Conservation (phyloP, 2,113 vertebrate genomes). For the Tragelaphus buxtoni region DNA sequence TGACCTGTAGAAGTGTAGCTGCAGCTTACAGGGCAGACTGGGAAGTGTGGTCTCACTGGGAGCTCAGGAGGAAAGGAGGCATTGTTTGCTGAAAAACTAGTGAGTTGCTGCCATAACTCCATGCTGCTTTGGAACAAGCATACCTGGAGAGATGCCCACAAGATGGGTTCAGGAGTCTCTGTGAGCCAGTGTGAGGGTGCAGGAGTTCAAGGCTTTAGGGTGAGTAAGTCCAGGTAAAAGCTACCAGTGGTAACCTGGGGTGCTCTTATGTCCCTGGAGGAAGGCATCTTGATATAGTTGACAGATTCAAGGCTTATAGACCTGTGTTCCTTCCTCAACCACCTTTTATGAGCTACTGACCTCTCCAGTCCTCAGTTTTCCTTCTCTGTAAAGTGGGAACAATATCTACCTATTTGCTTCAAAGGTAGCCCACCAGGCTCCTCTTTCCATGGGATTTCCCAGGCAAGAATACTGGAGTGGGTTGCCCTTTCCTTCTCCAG, state of each 20-base stretch:
- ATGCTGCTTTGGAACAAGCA: background rate
- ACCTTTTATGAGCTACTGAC: background rate
- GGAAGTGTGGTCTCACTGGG: background rate
- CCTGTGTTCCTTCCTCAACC: background rate
- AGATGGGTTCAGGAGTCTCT: background rate
- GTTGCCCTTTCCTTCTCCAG: background rate
- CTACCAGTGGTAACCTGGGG: background rate
- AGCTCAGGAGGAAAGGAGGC: background rate
- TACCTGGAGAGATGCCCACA: accelerated
- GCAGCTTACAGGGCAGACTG: background rate
- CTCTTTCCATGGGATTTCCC: background rate
- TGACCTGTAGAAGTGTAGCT: accelerated
- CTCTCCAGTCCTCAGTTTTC: background rate
- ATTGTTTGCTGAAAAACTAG: background rate
- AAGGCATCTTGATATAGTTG: background rate
- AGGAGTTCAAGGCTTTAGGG: background rate
- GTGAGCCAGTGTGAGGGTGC: background rate
- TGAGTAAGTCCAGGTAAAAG: background rate
- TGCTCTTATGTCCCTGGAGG: background rate
- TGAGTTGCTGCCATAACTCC: background rate
- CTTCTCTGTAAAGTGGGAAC: background rate
- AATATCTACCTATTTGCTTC: background rate
- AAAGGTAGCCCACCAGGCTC: background rate
- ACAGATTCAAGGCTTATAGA: background rate
- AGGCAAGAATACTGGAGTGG: background rate